These are phyloP conservation scores for Prionailurus viverrinus DNA, from an alignment of 2,113 vertebrate genomes.

Conservation along the genomic window DNA sequence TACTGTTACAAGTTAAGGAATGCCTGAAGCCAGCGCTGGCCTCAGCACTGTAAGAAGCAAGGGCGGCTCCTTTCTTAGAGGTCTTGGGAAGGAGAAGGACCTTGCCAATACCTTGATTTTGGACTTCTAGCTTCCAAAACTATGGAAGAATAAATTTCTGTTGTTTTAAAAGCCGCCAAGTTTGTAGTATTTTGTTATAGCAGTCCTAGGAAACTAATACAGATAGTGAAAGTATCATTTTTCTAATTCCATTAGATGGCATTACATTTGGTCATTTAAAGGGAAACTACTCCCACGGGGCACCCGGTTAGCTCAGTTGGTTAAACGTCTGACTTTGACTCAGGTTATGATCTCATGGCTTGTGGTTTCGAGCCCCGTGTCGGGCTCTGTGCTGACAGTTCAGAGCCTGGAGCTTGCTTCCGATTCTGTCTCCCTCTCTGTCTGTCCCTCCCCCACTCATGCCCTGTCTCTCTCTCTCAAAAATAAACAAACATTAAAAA, in stretches of 20 bases:
- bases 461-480: too few species aligned
- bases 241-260: neutral
- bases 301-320: too few species aligned
- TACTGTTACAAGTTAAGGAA: neutral
- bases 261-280: slow-evolving; percentile 11
- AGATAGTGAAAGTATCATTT: neutral
- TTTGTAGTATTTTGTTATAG: neutral
- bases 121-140: neutral
- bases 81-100: neutral
- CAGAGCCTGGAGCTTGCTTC: too few species aligned
- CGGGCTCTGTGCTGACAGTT: too few species aligned
- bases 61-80: neutral
- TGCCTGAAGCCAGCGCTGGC: neutral
- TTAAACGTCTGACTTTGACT: too few species aligned
- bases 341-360: too few species aligned
- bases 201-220: neutral
- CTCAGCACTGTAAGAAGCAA: neutral
- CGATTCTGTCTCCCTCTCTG: too few species aligned
- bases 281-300: too few species aligned
- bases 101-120: neutral
- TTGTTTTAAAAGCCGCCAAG: neutral
- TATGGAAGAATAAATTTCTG: neutral
- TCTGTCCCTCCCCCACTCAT: too few species aligned
- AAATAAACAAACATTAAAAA: too few species aligned
- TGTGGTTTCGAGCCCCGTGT: too few species aligned